Percentiles rank a stretch among this genome's conserved stretches.
These are phyloP conservation scores for Lycaon pictus DNA, from an alignment of 2,113 vertebrate genomes.

Conservation along the genomic window DNA sequence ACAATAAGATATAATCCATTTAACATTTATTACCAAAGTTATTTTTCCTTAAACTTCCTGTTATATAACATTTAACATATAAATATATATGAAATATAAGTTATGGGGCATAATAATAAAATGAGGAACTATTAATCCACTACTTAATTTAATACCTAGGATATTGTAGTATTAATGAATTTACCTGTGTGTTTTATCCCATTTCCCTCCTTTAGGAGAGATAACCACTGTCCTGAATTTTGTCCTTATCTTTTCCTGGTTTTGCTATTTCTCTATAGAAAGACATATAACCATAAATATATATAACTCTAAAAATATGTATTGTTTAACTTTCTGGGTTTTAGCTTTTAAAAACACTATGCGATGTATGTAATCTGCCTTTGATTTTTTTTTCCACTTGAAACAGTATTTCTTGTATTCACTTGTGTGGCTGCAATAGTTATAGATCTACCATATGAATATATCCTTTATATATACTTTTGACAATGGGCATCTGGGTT, in stretches of 20 bases:
- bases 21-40: background rate
- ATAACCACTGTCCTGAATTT: background rate
- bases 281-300: background rate
- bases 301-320: background rate
- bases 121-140: background rate
- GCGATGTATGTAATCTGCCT: background rate
- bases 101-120: background rate
- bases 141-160: background rate
- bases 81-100: background rate
- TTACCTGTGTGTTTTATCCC: background rate
- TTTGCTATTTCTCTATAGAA: background rate
- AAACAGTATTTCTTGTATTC: background rate
- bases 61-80: background rate
- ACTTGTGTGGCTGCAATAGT: background rate
- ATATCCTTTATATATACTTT: background rate
- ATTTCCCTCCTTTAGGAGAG: background rate
- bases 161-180: background rate
- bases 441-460: background rate
- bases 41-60: background rate
- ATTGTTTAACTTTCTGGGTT: background rate
- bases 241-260: background rate
- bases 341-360: constrained; percentile 38
- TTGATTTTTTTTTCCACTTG: constrained; percentile 12
- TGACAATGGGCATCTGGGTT: background rate
- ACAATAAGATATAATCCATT: background rate